Percentiles rank a stretch among this genome's conserved stretches.
phyloP scores from a whole-genome alignment of 2,888 invertebrate species.

The Trachelus troglodyta region DNA sequence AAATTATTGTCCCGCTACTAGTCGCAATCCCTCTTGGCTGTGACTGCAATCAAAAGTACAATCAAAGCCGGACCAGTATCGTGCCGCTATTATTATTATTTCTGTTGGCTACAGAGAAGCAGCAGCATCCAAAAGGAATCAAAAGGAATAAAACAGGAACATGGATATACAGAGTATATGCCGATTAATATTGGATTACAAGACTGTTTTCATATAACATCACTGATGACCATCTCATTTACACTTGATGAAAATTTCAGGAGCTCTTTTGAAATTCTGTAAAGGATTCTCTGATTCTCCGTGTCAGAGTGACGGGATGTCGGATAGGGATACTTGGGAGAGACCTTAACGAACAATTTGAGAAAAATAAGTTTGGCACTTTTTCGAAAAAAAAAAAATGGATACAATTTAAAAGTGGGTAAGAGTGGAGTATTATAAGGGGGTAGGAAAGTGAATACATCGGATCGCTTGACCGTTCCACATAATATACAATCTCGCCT shows the following conservation, averaged over 20 bases:
- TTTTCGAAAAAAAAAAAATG: no score
- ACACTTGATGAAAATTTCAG: no score
- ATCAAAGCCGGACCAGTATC: constrained; percentile 17
- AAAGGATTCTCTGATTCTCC: not conserved
- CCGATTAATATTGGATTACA: constrained; percentile 30
- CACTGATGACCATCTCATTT: not conserved
- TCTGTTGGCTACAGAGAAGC: not conserved
- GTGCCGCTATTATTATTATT: not conserved
- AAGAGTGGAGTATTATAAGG: no score
- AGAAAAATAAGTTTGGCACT: no score
- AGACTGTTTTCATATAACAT: constrained; percentile 16
- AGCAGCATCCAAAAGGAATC: not conserved
- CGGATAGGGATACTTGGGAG: no score
- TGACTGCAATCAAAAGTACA: constrained; percentile 23
- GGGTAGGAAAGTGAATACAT: no score
- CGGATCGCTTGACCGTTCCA: not conserved
- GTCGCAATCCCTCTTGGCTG: not conserved
- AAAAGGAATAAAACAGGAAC: no score
- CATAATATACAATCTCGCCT: not conserved
- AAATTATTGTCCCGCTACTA: constrained; percentile 7
- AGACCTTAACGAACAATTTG: no score
- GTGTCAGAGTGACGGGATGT: no score
- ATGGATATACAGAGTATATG: not conserved
- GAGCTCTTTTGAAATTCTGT: not conserved
- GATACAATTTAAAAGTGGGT: no score